Evolutionary conservation across 2,888 invertebrate species (phyloP), one percentile per base, ranked within the genome.

Genomic region (Scaptodrosophila latifasciaeformis): DNA sequence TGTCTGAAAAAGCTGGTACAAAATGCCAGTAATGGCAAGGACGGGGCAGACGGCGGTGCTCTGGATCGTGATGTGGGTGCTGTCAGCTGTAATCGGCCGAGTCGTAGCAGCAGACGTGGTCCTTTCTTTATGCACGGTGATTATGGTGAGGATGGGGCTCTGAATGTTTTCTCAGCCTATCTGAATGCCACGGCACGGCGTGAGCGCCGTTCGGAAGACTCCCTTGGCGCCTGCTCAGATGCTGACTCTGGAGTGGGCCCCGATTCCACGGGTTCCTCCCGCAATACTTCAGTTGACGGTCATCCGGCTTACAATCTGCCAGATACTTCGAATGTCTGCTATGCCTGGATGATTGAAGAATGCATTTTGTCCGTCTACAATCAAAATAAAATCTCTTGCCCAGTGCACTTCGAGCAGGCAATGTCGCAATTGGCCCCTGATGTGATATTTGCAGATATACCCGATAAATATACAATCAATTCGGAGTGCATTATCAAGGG

Each of bases 271-370:
- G 91, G 92, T 9, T 94, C 95, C 0, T 95, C 95, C 47, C 90
- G 95, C 12, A 91, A 93, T 83, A 93, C 94, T 0, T 95, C 95
- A 0, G 90, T 93, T 10, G 95, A 96, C 84, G 94, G 95, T 0
- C 90, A 91, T 81, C 91, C 91, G 0, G 45, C 88, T 4, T 85
- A 87, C 70, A 86, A 88, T 59, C 76, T 71, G 66, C 51, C 83
- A 1, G 85, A 85, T 27, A 82, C 78, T 48, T 81, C 82, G 10
- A 87, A 84, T 64, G 86, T 88, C 50, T 89, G 88, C 57, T 94
- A 93, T 78, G 90, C 92, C 7, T 97, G 97, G 94, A 94, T 96
- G 88, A 94, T 98, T 18, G 99, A 99, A 87, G 96, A 97, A 85
- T 98, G 98, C 87, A 96, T 99, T 82, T 88, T 97, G 49, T 91